phyloP scores from a whole-genome alignment of 2,797 vertebrate species.

The Ara ararauna region DNA sequence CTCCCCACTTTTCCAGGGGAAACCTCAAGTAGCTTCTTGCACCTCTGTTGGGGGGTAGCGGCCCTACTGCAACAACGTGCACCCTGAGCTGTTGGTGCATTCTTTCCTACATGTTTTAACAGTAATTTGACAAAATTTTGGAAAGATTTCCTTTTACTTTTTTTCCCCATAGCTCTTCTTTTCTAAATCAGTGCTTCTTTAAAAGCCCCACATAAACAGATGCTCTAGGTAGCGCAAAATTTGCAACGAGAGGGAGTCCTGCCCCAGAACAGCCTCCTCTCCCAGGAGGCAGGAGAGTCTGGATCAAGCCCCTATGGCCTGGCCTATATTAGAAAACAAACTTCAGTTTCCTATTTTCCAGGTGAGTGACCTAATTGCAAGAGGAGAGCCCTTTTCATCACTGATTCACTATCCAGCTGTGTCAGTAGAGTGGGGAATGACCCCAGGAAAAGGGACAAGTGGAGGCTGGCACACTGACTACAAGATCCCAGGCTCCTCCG shows the following conservation, averaged over 20 bases:
- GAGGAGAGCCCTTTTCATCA: background rate
- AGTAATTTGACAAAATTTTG: background rate
- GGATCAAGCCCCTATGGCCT: background rate
- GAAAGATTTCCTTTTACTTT: background rate
- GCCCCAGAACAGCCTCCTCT: background rate
- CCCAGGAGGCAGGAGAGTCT: background rate
- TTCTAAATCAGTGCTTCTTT: background rate
- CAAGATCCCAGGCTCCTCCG: rapidly evolving
- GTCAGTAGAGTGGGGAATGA: rapidly evolving
- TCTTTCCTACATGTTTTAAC: background rate
- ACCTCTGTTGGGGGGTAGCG: rapidly evolving
- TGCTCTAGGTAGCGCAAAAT: background rate
- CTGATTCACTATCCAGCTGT: background rate
- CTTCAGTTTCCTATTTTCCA: background rate
- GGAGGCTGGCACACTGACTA: background rate
- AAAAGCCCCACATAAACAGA: background rate
- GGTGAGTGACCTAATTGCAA: background rate
- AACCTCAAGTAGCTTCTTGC: background rate
- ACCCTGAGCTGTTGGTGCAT: background rate
- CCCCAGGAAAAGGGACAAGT: background rate
- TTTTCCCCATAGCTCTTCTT: background rate
- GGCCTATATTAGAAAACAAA: background rate
- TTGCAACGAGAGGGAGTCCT: background rate
- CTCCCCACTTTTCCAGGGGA: background rate
- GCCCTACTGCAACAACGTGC: background rate